Percentiles rank a stretch among this genome's conserved stretches.
phyloP scores from a whole-genome alignment of 2,113 vertebrate genomes.

The Paraplagusia blochii region DNA sequence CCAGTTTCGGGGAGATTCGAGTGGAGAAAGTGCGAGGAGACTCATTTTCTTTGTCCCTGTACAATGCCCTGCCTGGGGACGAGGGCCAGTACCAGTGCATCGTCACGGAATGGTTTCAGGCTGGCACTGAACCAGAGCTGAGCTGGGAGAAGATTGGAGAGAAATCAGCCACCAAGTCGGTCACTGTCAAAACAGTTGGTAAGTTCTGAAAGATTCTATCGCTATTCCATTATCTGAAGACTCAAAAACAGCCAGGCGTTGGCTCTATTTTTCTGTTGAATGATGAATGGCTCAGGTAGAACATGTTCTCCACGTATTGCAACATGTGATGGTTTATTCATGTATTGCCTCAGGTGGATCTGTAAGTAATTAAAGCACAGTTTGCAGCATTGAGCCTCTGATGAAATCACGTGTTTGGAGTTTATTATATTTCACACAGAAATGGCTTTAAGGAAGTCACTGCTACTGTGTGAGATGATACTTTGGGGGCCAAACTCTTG shows the following conservation, averaged over 20 bases:
- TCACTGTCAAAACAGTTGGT: conserved; percentile 91
- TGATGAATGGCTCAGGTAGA: conserved; percentile 24
- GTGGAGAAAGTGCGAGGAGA: conserved; percentile 81
- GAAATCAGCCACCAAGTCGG: conserved; percentile 69
- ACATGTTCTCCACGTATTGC: conserved; percentile 36
- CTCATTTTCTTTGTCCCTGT: conserved; percentile 83
- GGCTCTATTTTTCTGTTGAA: conserved; percentile 37
- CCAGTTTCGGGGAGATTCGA: conserved; percentile 85
- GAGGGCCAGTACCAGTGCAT: conserved; percentile 90
- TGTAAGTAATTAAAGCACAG: too few relatives aligned
- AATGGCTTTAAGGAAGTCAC: too few relatives aligned
- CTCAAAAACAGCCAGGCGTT: neutral
- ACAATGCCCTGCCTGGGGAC: conserved; percentile 85
- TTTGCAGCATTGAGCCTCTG: too few relatives aligned
- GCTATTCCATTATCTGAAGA: neutral
- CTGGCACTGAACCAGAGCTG: conserved; percentile 70
- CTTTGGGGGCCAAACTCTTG: too few relatives aligned
- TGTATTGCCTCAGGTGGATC: conserved; percentile 30
- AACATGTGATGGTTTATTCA: conserved; percentile 63
- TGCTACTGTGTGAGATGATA: too few relatives aligned
- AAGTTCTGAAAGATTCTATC: conserved; percentile 54
- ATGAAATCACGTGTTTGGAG: too few relatives aligned
- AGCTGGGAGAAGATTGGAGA: conserved; percentile 90
- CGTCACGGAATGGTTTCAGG: conserved; percentile 84
- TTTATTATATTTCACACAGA: too few relatives aligned